Base-by-base conservation (phyloP, 1,140 invertebrate species). In the Cepaea nemoralis region DNA sequence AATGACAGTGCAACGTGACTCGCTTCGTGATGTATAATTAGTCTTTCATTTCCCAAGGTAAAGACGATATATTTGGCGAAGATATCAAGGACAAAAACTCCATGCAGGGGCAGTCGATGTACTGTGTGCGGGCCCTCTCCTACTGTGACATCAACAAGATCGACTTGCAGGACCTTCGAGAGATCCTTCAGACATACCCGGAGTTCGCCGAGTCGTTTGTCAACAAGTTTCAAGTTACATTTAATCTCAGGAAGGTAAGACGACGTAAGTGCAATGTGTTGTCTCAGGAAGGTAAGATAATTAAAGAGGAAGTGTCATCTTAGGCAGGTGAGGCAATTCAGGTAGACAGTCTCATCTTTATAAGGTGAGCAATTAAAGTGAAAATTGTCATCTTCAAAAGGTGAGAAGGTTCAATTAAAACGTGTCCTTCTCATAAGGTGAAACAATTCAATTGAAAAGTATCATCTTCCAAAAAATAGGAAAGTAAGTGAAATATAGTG, bases 61-160 rank as follows among this genome's bases (percentile, higher is more conserved):
- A 90, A 83, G 89, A 91, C 55, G 91, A 92, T 82, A 91, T 91
- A 50, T 91, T 92, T 81, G 90, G 91, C n/a, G 89, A 89, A 10
- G 87, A 90, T 67, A 84, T 91, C n/a, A 83, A 86, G 24, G 84
- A 85, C 3, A 82, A 84, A 6, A 74, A 83, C 5, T 86, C 86
- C 1, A 73, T 86, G 2, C 75, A 77, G 27, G 89, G 88, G 14
- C 89, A 91, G 76, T 91, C 91, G 19, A 86, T 88, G 37, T 91
- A 91, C 82, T 88, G 85, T 77, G 91, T 91, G 0, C 63, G 90
- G 19, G 90, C 91, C 10, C 83, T 92, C 37, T 89, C 89, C 27
- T 92, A 91, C 85, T 91, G 90, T 84, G 91, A 91, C 83, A 87
- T 92, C 50, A 91, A 92, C 81, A 91, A 91, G 83, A 92, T 92